phyloP scores from a whole-genome alignment of 2,888 invertebrate species.

The Pyrrhosoma nymphula region DNA sequence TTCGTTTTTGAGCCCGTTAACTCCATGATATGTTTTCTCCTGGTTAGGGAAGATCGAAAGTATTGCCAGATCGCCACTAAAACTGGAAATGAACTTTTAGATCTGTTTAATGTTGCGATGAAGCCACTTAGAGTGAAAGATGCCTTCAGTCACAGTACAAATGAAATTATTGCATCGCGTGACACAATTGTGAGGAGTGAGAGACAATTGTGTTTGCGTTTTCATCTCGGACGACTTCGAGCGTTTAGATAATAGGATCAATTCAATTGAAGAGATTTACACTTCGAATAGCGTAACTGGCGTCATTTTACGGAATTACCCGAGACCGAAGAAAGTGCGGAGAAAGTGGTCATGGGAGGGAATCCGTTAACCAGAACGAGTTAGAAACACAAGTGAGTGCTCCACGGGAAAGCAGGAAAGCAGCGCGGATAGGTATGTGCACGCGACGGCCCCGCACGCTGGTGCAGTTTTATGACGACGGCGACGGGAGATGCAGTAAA shows the following conservation, averaged over 20 bases:
- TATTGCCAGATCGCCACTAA: no score
- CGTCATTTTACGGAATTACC: constrained; percentile 2
- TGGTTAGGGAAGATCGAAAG: no score
- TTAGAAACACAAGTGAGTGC: background rate
- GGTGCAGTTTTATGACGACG: background rate
- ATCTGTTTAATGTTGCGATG: no score
- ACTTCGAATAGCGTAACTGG: background rate
- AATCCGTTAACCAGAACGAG: constrained; percentile 1
- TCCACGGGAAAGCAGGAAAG: constrained; percentile 6
- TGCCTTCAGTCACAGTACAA: no score
- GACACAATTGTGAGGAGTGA: background rate
- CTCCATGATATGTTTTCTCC: no score
- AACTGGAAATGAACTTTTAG: no score
- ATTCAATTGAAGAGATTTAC: background rate
- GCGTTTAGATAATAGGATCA: background rate
- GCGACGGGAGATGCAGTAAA: background rate
- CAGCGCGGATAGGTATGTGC: background rate
- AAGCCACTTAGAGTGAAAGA: no score
- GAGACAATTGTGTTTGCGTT: background rate
- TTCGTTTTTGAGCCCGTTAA: no score
- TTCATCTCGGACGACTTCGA: background rate
- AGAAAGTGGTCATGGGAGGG: background rate
- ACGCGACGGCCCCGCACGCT: background rate
- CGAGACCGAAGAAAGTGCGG: constrained; percentile 3
- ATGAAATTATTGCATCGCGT: background rate